Evolutionary conservation across 2,888 invertebrate genomes (phyloP).

Genomic region (Entomobrya multifasciata): DNA sequence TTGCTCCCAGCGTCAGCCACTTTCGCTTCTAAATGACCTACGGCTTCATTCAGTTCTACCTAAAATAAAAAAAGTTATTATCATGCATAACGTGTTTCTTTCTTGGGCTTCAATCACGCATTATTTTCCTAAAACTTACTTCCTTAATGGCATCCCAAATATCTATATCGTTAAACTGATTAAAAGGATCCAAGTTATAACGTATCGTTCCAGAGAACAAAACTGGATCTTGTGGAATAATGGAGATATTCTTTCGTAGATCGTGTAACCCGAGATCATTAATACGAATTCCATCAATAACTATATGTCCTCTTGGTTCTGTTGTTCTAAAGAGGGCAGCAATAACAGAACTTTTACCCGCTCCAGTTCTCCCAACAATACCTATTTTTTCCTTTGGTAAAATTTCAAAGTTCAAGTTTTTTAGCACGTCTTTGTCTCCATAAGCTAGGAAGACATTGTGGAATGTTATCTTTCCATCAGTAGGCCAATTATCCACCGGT

Average conservation of each 20-base stretch:
- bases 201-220: slow-evolving; percentile 93
- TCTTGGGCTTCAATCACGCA: too few relatives aligned
- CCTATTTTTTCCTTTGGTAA: slow-evolving; percentile 79
- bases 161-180: slow-evolving; percentile 89
- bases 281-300: slow-evolving; percentile 89
- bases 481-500: slow-evolving; percentile 82
- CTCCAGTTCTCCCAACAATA: too few relatives aligned
- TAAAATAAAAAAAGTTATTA: slow-evolving; percentile 80
- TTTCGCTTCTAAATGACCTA: slow-evolving; percentile 85
- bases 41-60: slow-evolving; percentile 84
- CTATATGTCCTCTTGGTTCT: slow-evolving; percentile 90
- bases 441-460: slow-evolving; percentile 81
- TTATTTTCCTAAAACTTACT: too few relatives aligned
- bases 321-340: slow-evolving; percentile 94
- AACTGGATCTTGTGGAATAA: slow-evolving; percentile 93
- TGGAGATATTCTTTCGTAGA: slow-evolving; percentile 90
- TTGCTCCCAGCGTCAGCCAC: slow-evolving; percentile 83
- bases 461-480: slow-evolving; percentile 80
- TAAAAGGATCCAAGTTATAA: slow-evolving; percentile 94
- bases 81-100: too few relatives aligned
- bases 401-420: slow-evolving; percentile 81
- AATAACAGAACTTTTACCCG: slow-evolving; percentile 95
- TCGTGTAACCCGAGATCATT: slow-evolving; percentile 83
- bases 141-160: slow-evolving; percentile 93
- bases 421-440: slow-evolving; percentile 81